These are phyloP conservation scores for Epizoanthus illoricatus DNA, from an alignment of 92 coral and sea anemone species.

Conservation along the genomic window DNA sequence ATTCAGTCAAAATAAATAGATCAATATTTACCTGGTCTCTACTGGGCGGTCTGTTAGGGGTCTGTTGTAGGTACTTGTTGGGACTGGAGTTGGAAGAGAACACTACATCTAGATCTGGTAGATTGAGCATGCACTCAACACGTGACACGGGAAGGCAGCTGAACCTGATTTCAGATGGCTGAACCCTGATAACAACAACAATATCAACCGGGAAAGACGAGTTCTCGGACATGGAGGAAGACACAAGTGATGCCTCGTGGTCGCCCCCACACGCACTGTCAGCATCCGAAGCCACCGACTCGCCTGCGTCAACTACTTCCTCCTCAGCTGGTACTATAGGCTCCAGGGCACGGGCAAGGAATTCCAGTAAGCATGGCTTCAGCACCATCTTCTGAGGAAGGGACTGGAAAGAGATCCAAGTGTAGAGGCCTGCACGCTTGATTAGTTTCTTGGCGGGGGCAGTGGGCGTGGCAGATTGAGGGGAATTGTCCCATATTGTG, in stretches of 20 bases:
- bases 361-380: slow-evolving; percentile 87
- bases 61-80: slow-evolving; percentile 59
- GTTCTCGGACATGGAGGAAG: slow-evolving; percentile 95
- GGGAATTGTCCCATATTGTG: slow-evolving; percentile 24
- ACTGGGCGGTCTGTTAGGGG: slow-evolving; percentile 37
- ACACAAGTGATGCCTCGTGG: slow-evolving; percentile 73
- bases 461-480: slow-evolving; percentile 19
- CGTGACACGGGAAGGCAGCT: slow-evolving; percentile 96
- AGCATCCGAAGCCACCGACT: slow-evolving; percentile 62
- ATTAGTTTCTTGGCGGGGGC: slow-evolving; percentile 56
- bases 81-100: slow-evolving; percentile 97
- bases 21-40: slow-evolving; percentile 37
- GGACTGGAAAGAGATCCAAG: slow-evolving; percentile 87
- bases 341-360: slow-evolving; percentile 88
- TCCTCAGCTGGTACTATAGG: slow-evolving; percentile 82
- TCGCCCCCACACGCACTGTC: slow-evolving; percentile 74
- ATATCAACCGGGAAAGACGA: slow-evolving; percentile 97
- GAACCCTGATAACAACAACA: slow-evolving; percentile 90
- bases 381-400: slow-evolving; percentile 96
- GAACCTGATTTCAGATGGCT: slow-evolving; percentile 94
- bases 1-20: no score
- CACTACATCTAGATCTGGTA: slow-evolving; percentile 92
- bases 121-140: slow-evolving; percentile 94
- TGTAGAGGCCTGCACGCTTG: slow-evolving; percentile 87
- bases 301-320: slow-evolving; percentile 67